Evolutionary conservation across 2,888 invertebrate species (phyloP).

Genomic region (Galerucella calmariensis): DNA sequence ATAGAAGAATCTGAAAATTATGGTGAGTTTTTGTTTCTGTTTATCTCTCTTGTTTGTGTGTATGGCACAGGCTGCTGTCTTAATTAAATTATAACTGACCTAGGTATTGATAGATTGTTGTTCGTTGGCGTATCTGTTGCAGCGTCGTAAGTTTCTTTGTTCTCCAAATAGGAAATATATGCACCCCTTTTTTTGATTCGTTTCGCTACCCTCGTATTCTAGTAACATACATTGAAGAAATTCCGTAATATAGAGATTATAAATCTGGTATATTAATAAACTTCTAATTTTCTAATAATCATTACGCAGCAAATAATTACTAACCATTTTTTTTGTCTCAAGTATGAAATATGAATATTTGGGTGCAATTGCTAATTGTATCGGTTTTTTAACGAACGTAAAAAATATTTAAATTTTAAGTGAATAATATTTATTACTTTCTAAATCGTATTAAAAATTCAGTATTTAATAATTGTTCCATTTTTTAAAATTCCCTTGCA

Average conservation of each 20-base stretch:
- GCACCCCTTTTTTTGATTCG: slow-evolving; percentile 2
- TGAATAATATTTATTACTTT: no score
- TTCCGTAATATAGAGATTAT: not conserved
- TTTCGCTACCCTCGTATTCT: not conserved
- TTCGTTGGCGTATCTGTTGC: slow-evolving; percentile 10
- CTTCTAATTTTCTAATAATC: no score
- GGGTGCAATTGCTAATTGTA: no score
- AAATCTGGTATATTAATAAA: not conserved
- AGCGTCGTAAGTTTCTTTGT: not conserved
- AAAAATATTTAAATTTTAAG: no score
- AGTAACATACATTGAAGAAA: not conserved
- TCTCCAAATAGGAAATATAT: not conserved
- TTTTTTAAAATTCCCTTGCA: not conserved
- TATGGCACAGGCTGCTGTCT: not conserved
- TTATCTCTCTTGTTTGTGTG: slow-evolving; percentile 2
- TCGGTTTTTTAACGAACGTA: no score
- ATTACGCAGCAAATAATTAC: no score
- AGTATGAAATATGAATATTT: no score
- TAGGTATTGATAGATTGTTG: slow-evolving; percentile 8
- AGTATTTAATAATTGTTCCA: no score
- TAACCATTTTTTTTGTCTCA: no score
- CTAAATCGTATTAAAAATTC: no score
- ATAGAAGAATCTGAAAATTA: slow-evolving; percentile 72
- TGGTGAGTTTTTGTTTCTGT: slow-evolving; percentile 56
- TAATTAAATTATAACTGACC: slow-evolving; percentile 1